Evolutionary conservation across 2,888 invertebrate genomes (phyloP).

Genomic region (Myopa testacea): DNA sequence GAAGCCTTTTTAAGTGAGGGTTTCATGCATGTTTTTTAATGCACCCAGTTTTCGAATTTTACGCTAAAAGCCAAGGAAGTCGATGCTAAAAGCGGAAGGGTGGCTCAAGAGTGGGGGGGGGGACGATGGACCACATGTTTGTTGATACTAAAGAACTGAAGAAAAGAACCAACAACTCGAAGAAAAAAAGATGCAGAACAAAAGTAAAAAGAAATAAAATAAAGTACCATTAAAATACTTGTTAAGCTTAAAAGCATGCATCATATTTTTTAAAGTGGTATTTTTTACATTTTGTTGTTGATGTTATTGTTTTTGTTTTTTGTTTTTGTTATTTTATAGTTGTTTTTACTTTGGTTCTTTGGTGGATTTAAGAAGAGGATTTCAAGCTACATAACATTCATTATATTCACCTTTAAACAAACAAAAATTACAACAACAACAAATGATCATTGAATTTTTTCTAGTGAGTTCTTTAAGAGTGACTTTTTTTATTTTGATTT

Average conservation of each 20-base stretch:
- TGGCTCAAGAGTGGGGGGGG: too few relatives aligned
- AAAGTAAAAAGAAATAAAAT: not conserved
- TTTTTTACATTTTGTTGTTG: not conserved
- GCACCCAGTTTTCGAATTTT: conserved; percentile 12
- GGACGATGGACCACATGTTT: not conserved
- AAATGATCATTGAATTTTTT: too few relatives aligned
- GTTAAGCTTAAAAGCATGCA: conserved; percentile 12
- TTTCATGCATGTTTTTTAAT: conserved; percentile 8
- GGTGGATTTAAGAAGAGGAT: too few relatives aligned
- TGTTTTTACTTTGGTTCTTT: not conserved
- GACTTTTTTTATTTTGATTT: too few relatives aligned
- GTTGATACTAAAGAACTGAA: not conserved
- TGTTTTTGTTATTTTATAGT: not conserved
- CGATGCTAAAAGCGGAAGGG: not conserved
- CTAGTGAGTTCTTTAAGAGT: too few relatives aligned
- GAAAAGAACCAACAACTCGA: not conserved
- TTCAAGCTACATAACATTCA: too few relatives aligned
- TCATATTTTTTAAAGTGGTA: not conserved
- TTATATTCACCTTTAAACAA: too few relatives aligned
- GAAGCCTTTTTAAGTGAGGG: not conserved
- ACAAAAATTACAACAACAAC: too few relatives aligned
- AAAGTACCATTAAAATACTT: not conserved
- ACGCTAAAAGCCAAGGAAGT: conserved; percentile 10
- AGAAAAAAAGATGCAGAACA: not conserved
- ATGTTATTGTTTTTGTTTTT: not conserved